Evolutionary conservation across 2,113 vertebrate genomes (phyloP).

Genomic region (Siniperca chuatsi): DNA sequence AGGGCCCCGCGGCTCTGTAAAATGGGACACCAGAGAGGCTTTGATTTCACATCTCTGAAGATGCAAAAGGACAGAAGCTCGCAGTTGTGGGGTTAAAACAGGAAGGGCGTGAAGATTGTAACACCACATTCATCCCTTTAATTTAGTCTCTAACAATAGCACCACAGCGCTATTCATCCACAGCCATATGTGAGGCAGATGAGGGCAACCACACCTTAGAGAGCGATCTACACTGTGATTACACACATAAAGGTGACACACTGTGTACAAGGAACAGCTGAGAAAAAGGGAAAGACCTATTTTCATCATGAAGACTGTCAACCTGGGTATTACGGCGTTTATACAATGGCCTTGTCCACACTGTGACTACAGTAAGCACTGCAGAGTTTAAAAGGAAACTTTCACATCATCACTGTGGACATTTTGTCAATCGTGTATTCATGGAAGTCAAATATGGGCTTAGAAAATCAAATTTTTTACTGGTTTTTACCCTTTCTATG

Average conservation of each 20-base stretch:
- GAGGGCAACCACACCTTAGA: conserved; percentile 49
- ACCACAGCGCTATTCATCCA: conserved; percentile 34
- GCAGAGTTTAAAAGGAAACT: neutral
- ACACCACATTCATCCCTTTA: conserved; percentile 54
- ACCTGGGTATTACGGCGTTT: neutral
- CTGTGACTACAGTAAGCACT: neutral
- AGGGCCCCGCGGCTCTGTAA: conserved; percentile 52
- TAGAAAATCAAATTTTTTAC: neutral
- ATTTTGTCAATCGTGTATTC: neutral
- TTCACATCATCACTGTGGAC: neutral
- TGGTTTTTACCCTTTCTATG: neutral
- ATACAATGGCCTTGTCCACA: neutral
- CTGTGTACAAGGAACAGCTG: neutral
- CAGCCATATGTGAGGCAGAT: conserved; percentile 32
- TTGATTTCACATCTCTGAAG: conserved; percentile 70
- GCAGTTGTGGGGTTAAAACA: conserved; percentile 27
- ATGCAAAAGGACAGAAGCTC: conserved; percentile 51
- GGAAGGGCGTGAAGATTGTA: conserved; percentile 51
- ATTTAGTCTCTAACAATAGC: conserved; percentile 65
- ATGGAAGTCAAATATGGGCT: neutral
- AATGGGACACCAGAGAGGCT: conserved; percentile 66
- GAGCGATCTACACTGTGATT: conserved; percentile 24
- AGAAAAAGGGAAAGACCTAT: neutral
- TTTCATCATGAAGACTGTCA: conserved; percentile 6
- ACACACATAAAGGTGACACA: conserved; percentile 16